Evolutionary conservation across 1,140 invertebrate genomes (phyloP).

Genomic region (Helicoverpa zea): DNA sequence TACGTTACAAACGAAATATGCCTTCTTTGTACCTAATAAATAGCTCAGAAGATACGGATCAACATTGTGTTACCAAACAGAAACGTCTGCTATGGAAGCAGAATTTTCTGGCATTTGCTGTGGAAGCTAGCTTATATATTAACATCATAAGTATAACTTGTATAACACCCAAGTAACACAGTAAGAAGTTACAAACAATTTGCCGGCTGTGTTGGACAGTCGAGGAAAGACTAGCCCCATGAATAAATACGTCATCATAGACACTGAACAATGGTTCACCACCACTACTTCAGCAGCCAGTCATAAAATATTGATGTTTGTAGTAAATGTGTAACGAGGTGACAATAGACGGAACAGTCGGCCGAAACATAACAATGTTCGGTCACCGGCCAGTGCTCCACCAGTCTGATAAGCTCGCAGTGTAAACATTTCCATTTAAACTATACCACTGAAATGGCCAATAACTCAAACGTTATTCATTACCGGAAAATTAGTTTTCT

Average conservation of each 20-base stretch:
- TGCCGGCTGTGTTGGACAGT: too few species aligned
- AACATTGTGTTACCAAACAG: too few species aligned
- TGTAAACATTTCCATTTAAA: conserved; percentile 1
- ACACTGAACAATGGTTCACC: not conserved
- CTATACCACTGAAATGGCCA: conserved; percentile 7
- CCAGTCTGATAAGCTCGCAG: not conserved
- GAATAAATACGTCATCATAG: not conserved
- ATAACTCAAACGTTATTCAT: not conserved
- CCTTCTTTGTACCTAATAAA: too few species aligned
- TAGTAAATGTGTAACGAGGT: not conserved
- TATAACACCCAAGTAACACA: too few species aligned
- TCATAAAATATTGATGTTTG: conserved; percentile 38
- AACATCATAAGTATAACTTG: too few species aligned
- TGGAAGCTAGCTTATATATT: too few species aligned
- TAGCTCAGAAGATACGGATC: too few species aligned
- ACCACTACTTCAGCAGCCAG: not conserved
- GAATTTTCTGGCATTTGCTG: too few species aligned
- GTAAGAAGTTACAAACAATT: too few species aligned
- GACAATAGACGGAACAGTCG: conserved; percentile 41
- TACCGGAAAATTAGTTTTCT: conserved; percentile 7
- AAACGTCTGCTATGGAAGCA: too few species aligned
- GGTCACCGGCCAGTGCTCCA: not conserved
- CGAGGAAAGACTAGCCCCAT: too few species aligned
- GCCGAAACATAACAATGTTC: conserved; percentile 25
- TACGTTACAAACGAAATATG: conserved; percentile 74